Conservation (phyloP, 2,888 invertebrate species). For the Apomyelois bistriatella region DNA sequence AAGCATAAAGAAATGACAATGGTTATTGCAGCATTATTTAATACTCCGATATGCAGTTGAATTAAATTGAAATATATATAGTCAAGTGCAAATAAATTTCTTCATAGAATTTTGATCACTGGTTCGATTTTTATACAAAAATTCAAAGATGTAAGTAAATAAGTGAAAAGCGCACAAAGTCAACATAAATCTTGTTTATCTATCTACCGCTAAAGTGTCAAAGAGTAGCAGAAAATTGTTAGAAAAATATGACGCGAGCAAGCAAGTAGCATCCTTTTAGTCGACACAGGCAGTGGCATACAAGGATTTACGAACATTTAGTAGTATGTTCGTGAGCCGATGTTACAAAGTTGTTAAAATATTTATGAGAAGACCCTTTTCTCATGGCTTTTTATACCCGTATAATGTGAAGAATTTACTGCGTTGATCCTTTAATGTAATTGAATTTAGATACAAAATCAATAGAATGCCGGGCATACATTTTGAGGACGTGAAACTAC, state of each 20-base stretch:
- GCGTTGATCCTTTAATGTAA: constrained; percentile 55
- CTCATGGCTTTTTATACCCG: constrained; percentile 51
- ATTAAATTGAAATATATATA: too few relatives aligned
- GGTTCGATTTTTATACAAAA: too few relatives aligned
- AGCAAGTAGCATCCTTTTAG: background rate
- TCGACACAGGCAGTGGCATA: background rate
- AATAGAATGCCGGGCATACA: constrained; percentile 33
- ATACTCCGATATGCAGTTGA: too few relatives aligned
- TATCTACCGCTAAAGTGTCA: background rate
- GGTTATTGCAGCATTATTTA: too few relatives aligned
- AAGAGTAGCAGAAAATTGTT: background rate
- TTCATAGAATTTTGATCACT: too few relatives aligned
- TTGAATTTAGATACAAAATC: constrained; percentile 49
- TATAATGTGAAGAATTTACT: constrained; percentile 62
- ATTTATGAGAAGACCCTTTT: constrained; percentile 63
- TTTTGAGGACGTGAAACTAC: constrained; percentile 20
- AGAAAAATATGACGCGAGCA: background rate
- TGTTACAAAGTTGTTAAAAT: constrained; percentile 48
- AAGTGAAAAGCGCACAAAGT: background rate
- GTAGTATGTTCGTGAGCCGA: constrained; percentile 22
- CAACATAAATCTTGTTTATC: background rate
- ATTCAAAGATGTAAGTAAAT: too few relatives aligned
- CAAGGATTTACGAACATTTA: constrained; percentile 22
- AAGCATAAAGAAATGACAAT: too few relatives aligned
- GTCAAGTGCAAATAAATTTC: too few relatives aligned